Conservation (phyloP, 1,140 invertebrate species). For the Zaprionus gabonicus region DNA sequence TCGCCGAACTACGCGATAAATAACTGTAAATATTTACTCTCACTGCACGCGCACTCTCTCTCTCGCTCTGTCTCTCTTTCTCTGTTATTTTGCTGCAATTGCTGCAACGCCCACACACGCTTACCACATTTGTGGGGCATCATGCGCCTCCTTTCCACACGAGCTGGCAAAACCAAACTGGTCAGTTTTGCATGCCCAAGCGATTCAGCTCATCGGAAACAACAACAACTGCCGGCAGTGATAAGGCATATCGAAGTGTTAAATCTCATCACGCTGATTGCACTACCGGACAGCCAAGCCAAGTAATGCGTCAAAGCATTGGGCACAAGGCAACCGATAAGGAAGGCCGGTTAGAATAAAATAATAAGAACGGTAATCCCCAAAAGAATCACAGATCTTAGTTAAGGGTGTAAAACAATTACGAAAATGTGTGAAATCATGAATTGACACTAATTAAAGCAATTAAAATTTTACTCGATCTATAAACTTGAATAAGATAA, state of each 20-base stretch:
- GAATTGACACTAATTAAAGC: not conserved
- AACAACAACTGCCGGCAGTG: slow-evolving; percentile 8
- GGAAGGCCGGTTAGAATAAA: slow-evolving; percentile 7
- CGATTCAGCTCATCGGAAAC: not conserved
- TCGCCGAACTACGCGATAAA: slow-evolving; percentile 41
- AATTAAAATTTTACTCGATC: not conserved
- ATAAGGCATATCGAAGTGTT: slow-evolving; percentile 35
- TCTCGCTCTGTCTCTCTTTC: not conserved
- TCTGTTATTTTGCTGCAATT: not conserved
- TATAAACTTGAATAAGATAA: not conserved
- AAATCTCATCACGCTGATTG: slow-evolving; percentile 29
- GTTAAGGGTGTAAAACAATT: not conserved
- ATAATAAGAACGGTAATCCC: not conserved
- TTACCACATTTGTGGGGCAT: slow-evolving; percentile 43
- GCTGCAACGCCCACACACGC: slow-evolving; percentile 8
- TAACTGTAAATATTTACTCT: slow-evolving; percentile 43
- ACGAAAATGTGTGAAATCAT: not conserved
- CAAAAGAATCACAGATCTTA: not conserved
- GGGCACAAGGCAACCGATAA: slow-evolving; percentile 31
- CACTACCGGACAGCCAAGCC: not conserved
- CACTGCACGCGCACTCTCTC: not conserved
- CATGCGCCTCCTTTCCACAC: slow-evolving; percentile 40
- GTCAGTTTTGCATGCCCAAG: slow-evolving; percentile 18
- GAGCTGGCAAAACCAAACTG: slow-evolving; percentile 55
- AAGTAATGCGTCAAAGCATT: slow-evolving; percentile 6